Conservation (phyloP, 2,113 vertebrate genomes). For the Mola mola region DNA sequence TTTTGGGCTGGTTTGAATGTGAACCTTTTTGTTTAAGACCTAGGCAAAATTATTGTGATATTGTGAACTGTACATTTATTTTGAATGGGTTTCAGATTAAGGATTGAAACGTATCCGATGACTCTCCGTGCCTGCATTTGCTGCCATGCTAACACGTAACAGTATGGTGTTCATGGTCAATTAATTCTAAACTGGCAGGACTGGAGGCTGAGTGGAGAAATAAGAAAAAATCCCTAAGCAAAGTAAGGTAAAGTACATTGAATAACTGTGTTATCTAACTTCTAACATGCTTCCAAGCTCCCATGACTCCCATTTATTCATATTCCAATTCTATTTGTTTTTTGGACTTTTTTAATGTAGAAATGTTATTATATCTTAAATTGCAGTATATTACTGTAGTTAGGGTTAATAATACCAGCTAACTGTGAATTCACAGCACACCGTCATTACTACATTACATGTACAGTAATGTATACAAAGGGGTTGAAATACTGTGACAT, state of each 20-base stretch:
- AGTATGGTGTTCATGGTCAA: not conserved
- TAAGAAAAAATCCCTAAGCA: not conserved
- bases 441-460: not conserved
- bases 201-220: not conserved
- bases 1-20: too few species aligned
- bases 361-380: not conserved
- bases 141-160: too few species aligned
- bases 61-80: too few species aligned
- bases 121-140: too few species aligned
- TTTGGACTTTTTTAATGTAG: not conserved
- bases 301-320: not conserved
- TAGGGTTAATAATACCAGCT: not conserved
- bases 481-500: not conserved
- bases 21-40: too few species aligned
- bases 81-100: too few species aligned
- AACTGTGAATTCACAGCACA: conserved; percentile 3
- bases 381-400: conserved; percentile 3
- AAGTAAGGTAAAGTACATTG: not conserved
- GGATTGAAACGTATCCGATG: too few species aligned
- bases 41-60: too few species aligned
- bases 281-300: too few species aligned
- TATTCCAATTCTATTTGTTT: not conserved
- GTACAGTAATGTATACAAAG: too few species aligned
- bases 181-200: not conserved
- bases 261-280: not conserved